A percentile compares a stretch with the other conserved stretches of the same genome.
These are phyloP conservation scores for Eudemis profundana DNA, from an alignment of 2,888 invertebrate species.

Conservation along the genomic window DNA sequence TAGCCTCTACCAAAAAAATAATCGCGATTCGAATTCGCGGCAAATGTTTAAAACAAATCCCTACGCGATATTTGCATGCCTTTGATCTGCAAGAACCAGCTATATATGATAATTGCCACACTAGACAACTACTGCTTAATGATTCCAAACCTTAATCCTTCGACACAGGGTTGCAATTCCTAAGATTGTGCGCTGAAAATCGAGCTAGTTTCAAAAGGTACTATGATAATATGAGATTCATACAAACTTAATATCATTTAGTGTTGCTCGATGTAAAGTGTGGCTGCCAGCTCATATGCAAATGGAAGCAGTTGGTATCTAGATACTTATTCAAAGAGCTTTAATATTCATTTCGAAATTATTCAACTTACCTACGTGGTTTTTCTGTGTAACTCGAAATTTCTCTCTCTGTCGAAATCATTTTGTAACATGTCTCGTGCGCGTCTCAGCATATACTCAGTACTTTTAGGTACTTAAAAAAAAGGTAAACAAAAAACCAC, in stretches of 20 bases:
- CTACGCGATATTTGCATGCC: slow-evolving; percentile 1
- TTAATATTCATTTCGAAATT: not conserved
- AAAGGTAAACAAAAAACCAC: too few relatives aligned
- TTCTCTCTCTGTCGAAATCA: too few relatives aligned
- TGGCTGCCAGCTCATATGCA: not conserved
- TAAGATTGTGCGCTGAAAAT: not conserved
- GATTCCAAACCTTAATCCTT: not conserved
- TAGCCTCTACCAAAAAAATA: too few relatives aligned
- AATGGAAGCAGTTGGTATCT: slow-evolving; percentile 14
- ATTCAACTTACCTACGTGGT: too few relatives aligned
- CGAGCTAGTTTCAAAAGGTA: not conserved
- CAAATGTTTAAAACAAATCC: not conserved
- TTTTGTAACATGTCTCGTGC: too few relatives aligned
- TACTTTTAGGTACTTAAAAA: too few relatives aligned
- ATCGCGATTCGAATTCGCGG: not conserved
- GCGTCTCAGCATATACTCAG: too few relatives aligned
- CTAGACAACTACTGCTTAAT: not conserved
- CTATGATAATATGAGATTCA: not conserved
- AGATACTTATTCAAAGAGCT: not conserved
- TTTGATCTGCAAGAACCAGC: slow-evolving; percentile 15
- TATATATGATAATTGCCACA: slow-evolving; percentile 16
- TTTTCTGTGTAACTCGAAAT: too few relatives aligned
- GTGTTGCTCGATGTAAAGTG: not conserved
- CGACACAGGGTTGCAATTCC: not conserved
- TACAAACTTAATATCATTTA: not conserved